phyloP scores from a whole-genome alignment of 2,113 vertebrate species.

The Coracopsis vasa region DNA sequence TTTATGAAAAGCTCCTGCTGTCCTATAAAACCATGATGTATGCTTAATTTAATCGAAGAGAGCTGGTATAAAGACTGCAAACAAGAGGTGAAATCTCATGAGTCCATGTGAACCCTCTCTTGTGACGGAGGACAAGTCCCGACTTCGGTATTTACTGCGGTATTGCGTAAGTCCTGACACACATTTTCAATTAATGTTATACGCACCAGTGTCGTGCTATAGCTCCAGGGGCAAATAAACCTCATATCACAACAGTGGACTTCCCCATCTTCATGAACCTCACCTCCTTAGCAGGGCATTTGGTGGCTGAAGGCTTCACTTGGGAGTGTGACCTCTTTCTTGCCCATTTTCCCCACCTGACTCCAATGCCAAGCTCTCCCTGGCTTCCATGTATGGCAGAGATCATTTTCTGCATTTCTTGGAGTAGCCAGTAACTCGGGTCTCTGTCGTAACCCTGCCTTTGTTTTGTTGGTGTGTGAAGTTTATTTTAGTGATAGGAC shows the following conservation, averaged over 20 bases:
- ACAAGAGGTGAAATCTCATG: background rate
- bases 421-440: background rate
- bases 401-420: background rate
- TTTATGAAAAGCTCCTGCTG: background rate
- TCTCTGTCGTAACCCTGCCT: background rate
- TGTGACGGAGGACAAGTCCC: background rate
- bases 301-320: background rate
- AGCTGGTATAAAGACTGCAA: background rate
- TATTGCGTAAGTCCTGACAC: background rate
- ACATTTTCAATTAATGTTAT: background rate
- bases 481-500: background rate
- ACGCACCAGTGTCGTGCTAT: background rate
- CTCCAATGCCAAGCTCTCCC: background rate
- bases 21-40: background rate
- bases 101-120: background rate
- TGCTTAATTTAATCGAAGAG: background rate
- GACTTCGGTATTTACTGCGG: background rate
- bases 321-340: rapidly evolving
- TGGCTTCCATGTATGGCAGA: background rate
- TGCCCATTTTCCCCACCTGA: background rate
- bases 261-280: background rate
- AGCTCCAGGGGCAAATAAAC: background rate
- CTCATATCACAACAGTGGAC: background rate
- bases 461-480: background rate
- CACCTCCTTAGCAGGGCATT: background rate